Conservation (phyloP, 1,140 invertebrate genomes). For the Parapsyche elsis region DNA sequence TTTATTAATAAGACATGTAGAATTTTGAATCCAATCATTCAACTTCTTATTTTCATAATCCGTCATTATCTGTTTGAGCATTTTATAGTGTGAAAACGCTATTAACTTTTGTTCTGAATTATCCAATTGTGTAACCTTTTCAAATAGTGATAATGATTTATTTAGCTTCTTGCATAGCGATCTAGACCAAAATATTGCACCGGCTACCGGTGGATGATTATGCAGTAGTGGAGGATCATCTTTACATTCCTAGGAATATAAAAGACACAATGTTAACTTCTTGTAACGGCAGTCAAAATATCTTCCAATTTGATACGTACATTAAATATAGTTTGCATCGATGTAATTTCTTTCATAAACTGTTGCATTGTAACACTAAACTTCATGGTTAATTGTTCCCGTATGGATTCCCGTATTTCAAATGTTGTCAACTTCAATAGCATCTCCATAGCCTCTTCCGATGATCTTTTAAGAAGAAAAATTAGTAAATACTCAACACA, state of each 20-base stretch:
- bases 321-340: slow-evolving; percentile 74
- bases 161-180: slow-evolving; percentile 82
- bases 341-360: slow-evolving; percentile 83
- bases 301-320: slow-evolving; percentile 62
- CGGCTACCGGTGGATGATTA: slow-evolving; percentile 81
- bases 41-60: slow-evolving; percentile 79
- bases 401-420: slow-evolving; percentile 78
- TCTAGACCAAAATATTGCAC: slow-evolving; percentile 86
- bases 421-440: slow-evolving; percentile 84
- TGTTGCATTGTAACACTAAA: slow-evolving; percentile 87
- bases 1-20: slow-evolving; percentile 68
- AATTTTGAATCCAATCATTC: slow-evolving; percentile 71
- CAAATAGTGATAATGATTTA: slow-evolving; percentile 80
- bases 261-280: not conserved
- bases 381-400: slow-evolving; percentile 79
- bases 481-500: slow-evolving; percentile 22
- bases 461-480: slow-evolving; percentile 68
- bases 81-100: slow-evolving; percentile 80
- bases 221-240: slow-evolving; percentile 79
- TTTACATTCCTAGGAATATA: slow-evolving; percentile 71
- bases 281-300: not conserved
- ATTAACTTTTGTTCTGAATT: slow-evolving; percentile 78
- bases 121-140: slow-evolving; percentile 76
- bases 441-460: slow-evolving; percentile 82
- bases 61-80: slow-evolving; percentile 79